These are phyloP conservation scores for Drosophila auraria DNA, from an alignment of 1,140 invertebrate species.

Conservation along the genomic window DNA sequence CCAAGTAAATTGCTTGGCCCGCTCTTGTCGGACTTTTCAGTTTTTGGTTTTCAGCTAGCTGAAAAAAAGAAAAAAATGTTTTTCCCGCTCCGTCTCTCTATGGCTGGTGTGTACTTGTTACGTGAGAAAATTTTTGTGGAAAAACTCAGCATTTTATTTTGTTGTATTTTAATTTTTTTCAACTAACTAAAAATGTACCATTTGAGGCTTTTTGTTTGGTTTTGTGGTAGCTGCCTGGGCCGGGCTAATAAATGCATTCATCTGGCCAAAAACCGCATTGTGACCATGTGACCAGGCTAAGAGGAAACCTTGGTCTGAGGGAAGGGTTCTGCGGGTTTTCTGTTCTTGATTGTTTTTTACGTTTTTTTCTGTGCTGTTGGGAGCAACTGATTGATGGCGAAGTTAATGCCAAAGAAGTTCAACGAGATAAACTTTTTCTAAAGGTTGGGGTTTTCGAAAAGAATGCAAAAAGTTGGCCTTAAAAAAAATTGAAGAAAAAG, in stretches of 20 bases:
- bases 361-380: not conserved
- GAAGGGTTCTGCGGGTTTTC: constrained; percentile 38
- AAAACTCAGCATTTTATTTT: constrained; percentile 64
- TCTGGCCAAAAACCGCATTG: constrained; percentile 48
- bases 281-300: constrained; percentile 52
- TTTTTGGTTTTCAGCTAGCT: constrained; percentile 23
- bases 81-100: constrained; percentile 45
- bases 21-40: constrained; percentile 42
- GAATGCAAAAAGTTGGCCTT: not conserved
- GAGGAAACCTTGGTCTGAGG: constrained; percentile 55
- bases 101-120: constrained; percentile 70
- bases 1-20: constrained; percentile 58
- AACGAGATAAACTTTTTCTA: constrained; percentile 17
- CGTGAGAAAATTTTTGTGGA: constrained; percentile 77
- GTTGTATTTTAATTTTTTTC: constrained; percentile 40
- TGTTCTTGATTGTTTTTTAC: constrained; percentile 18
- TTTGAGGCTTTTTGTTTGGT: constrained; percentile 48
- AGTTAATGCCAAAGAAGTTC: constrained; percentile 27
- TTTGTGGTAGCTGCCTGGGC: constrained; percentile 30
- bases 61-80: constrained; percentile 18
- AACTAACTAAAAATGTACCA: constrained; percentile 68
- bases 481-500: not conserved
- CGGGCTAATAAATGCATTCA: constrained; percentile 60
- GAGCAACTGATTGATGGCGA: constrained; percentile 32
- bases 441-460: not conserved